phyloP scores from a whole-genome alignment of 1,140 invertebrate genomes.

The Papilio machaon region DNA sequence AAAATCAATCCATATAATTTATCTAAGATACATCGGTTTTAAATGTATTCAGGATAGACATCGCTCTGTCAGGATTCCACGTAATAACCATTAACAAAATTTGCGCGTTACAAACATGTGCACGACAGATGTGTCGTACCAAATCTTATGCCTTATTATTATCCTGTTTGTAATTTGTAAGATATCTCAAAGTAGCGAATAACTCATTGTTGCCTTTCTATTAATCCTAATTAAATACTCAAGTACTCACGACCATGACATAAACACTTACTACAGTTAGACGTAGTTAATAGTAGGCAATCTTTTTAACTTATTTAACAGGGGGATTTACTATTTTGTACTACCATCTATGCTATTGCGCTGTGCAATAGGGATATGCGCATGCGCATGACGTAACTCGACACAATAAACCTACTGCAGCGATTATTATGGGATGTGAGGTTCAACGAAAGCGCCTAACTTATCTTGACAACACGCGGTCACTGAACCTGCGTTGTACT shows the following conservation, averaged over 20 bases:
- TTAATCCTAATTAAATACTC: neutral
- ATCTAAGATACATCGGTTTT: neutral
- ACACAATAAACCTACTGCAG: constrained; percentile 31
- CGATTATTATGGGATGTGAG: constrained; percentile 35
- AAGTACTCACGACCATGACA: neutral
- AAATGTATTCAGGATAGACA: neutral
- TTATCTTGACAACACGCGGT: constrained; percentile 61
- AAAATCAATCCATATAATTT: no score
- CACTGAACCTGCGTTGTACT: constrained; percentile 56
- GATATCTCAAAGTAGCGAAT: neutral
- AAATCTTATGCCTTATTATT: neutral
- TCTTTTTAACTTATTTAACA: neutral
- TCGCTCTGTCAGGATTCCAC: neutral
- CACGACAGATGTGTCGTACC: constrained; percentile 14
- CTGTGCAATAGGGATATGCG: neutral
- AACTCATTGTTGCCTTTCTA: neutral
- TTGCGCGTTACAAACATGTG: constrained; percentile 25
- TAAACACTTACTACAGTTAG: neutral
- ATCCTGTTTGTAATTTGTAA: neutral
- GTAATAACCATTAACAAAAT: constrained; percentile 10
- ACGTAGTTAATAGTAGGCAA: neutral
- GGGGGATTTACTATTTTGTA: neutral
- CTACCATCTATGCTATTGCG: neutral
- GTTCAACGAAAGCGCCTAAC: constrained; percentile 48
- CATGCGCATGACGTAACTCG: constrained; percentile 30